Evolutionary conservation across 2,113 vertebrate species (phyloP).

Genomic region (Gorsachius goisagi): DNA sequence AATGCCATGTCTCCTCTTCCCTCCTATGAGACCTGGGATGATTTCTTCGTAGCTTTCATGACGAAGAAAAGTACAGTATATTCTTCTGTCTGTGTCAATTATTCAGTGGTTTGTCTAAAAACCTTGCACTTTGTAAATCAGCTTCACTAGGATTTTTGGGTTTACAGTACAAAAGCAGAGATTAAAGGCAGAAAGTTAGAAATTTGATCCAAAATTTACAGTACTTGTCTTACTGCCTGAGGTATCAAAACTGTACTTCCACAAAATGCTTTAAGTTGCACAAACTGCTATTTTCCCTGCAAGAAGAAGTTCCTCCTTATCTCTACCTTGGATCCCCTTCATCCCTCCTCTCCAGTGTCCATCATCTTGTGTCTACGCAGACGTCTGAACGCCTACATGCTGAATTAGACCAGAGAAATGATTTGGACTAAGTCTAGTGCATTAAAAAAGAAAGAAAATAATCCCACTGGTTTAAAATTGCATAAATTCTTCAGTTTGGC

Average conservation of each 20-base stretch:
- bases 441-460: neutral
- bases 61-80: constrained; percentile 41
- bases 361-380: neutral
- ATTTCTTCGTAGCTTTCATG: constrained; percentile 59
- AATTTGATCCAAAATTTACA: neutral
- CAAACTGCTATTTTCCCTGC: rapidly evolving
- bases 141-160: neutral
- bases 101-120: neutral
- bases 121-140: neutral
- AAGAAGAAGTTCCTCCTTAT: neutral
- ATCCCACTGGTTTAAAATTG: neutral
- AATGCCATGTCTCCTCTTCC: neutral
- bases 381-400: neutral
- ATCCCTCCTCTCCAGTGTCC: neutral
- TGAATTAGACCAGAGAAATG: neutral
- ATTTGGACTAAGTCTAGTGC: neutral
- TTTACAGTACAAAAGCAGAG: neutral
- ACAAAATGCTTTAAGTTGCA: neutral
- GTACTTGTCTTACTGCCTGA: neutral
- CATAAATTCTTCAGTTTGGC: neutral
- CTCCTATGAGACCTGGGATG: constrained; percentile 36
- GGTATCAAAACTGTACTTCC: neutral
- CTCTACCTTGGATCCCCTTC: neutral
- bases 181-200: neutral
- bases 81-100: neutral